These are phyloP conservation scores for Mesorhabditis spiculigera DNA, from an alignment of 2,888 invertebrate genomes.

Conservation along the genomic window DNA sequence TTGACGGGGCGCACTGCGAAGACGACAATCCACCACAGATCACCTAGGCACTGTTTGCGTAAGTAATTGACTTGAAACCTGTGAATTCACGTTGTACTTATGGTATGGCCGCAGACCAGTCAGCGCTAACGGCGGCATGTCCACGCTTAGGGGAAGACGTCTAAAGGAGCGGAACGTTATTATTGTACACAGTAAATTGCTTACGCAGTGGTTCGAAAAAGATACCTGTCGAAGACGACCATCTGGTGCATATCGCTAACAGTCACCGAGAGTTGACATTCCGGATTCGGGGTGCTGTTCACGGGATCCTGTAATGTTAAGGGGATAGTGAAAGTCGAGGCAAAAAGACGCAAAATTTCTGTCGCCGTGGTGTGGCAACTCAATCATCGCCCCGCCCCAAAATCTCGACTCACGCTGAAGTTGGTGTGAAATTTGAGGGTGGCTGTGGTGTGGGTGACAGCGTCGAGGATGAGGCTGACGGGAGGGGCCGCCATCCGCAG, in stretches of 20 bases:
- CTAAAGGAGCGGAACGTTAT: slow-evolving; percentile 3
- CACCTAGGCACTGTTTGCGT: slow-evolving; percentile 20
- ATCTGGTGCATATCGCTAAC: slow-evolving; percentile 45
- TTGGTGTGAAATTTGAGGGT: slow-evolving; percentile 15
- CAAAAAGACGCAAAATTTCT: neutral
- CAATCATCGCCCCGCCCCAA: slow-evolving; percentile 8
- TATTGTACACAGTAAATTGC: neutral
- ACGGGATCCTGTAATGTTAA: neutral
- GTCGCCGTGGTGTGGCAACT: neutral
- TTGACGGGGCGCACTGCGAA: slow-evolving; percentile 31
- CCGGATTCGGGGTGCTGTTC: slow-evolving; percentile 14
- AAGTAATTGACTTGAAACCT: slow-evolving; percentile 26
- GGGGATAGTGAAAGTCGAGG: neutral
- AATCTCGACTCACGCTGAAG: neutral
- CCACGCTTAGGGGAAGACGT: slow-evolving; percentile 21
- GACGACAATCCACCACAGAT: slow-evolving; percentile 13
- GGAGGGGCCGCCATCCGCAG: slow-evolving; percentile 45
- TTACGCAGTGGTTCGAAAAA: neutral
- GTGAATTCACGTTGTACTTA: slow-evolving; percentile 49
- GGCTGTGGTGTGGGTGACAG: slow-evolving; percentile 32
- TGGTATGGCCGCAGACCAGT: slow-evolving; percentile 51
- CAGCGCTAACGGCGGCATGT: slow-evolving; percentile 35
- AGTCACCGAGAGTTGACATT: slow-evolving; percentile 42
- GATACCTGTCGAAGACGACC: slow-evolving; percentile 39
- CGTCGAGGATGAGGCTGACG: slow-evolving; percentile 39